Evolutionary conservation across 92 coral and sea anemone species (phyloP), one percentile per base, ranked within the genome.

Genomic region (Anthopleura xanthogrammica): DNA sequence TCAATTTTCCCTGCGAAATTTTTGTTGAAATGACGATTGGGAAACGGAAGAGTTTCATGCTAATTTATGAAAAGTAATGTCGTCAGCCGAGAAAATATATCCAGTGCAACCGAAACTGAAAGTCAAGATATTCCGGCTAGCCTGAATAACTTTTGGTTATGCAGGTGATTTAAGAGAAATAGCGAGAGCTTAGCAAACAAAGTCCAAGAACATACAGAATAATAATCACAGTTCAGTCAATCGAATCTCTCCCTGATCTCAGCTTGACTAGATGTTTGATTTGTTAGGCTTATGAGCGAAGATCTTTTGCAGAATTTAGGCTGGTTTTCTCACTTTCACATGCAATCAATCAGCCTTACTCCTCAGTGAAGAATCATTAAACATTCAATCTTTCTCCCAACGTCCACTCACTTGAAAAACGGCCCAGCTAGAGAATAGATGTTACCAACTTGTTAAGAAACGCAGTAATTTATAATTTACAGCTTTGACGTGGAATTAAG

Each of bases 231-330:
- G 41, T 68, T 68, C 12, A 68, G 41, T 68, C 74, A 68, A 68
- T 68, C 41, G 41, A 23, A 68, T 23, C 41, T 68, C 74, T 24
- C 23, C 43, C 42, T n/a, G 74, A 29, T 68, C 74, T 68, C 74
- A 68, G 74, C 74, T 68, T 24, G 74, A 68, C 41, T 68, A 12
- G 74, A 68, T 29, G 24, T 68, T 68, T 62, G 70, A 62, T 68
- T 68, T 68, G 74, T 68, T 29, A 68, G 74, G 74, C 43, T n/a
- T 50, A 8, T 68, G 24, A 23, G 17, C 74, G 74, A 68, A n/a
- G 42, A 8, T 68, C 74, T 68, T 62, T 68, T 68, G 74, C 29
- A 10, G 42, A 68, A 68, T 68, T 68, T 36, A 68, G 74, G 16
- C 42, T 14, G 3, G 58, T 54, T 54, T 54, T 68, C 74, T 68